Evolutionary conservation across 2,888 invertebrate species (phyloP).

Genomic region (Rugalucina vietnamica): DNA sequence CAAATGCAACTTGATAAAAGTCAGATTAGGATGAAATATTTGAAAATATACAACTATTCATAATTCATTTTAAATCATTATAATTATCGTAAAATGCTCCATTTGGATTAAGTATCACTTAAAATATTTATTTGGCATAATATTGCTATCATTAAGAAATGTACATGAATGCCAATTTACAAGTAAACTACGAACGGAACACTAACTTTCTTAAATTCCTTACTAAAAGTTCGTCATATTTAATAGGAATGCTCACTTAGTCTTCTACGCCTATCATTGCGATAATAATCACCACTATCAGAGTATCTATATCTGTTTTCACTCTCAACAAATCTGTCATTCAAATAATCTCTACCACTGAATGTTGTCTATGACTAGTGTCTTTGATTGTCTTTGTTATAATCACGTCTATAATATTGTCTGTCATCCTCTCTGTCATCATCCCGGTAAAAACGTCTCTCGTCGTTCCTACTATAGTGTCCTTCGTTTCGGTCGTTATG

Average conservation of each 20-base stretch:
- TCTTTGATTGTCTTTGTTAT: neutral
- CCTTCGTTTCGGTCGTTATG: neutral
- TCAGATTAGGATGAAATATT: neutral
- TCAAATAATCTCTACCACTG: neutral
- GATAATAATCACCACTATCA: neutral
- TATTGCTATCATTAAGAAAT: neutral
- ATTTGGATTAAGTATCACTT: neutral
- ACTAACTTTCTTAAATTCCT: neutral
- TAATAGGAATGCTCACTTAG: neutral
- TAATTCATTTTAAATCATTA: neutral
- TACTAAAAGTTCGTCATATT: neutral
- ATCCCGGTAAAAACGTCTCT: neutral
- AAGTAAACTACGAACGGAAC: neutral
- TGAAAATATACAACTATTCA: neutral
- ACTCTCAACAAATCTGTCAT: neutral
- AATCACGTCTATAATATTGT: neutral
- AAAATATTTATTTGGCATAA: neutral
- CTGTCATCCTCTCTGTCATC: neutral
- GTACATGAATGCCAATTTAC: neutral
- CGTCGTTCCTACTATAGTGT: neutral
- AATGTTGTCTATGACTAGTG: neutral
- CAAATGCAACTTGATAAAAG: neutral
- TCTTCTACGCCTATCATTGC: neutral
- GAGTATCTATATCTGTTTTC: neutral
- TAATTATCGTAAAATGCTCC: neutral